These are phyloP conservation scores for Synergus japonicus DNA, from an alignment of 2,888 invertebrate genomes.

Conservation along the genomic window DNA sequence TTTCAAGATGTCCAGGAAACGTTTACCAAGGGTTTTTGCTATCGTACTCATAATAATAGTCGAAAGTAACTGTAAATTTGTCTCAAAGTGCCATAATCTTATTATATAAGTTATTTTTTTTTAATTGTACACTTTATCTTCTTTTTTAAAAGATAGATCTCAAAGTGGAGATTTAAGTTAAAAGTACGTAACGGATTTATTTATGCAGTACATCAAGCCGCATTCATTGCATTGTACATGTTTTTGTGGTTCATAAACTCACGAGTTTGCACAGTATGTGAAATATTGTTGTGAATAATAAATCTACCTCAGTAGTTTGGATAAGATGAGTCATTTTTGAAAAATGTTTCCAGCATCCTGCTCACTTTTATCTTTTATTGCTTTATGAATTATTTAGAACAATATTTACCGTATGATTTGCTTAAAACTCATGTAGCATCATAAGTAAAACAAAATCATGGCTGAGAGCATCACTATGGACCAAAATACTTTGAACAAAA, in stretches of 20 bases:
- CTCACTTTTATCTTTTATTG: not conserved
- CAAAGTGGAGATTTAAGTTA: too few relatives aligned
- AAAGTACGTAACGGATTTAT: too few relatives aligned
- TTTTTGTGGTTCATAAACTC: not conserved
- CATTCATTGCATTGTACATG: not conserved
- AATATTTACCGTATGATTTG: too few relatives aligned
- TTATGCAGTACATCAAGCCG: not conserved
- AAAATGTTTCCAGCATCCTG: too few relatives aligned
- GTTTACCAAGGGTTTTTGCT: constrained; percentile 2
- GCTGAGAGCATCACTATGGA: too few relatives aligned
- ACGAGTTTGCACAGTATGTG: not conserved
- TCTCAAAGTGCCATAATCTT: not conserved
- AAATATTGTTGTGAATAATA: not conserved
- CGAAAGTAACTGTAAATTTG: constrained; percentile 7
- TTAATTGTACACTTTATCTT: too few relatives aligned
- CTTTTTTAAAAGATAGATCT: too few relatives aligned
- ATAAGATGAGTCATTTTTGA: too few relatives aligned
- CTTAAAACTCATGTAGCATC: too few relatives aligned
- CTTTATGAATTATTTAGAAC: not conserved
- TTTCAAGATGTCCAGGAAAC: constrained; percentile 15
- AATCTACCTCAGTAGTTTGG: not conserved
- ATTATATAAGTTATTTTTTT: too few relatives aligned
- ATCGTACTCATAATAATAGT: not conserved
- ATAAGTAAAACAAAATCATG: too few relatives aligned
- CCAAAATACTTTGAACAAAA: too few relatives aligned